Evolutionary conservation across 2,113 vertebrate genomes (phyloP), one percentile per base, ranked within the genome.

Genomic region (Chlamydotis undulata): DNA sequence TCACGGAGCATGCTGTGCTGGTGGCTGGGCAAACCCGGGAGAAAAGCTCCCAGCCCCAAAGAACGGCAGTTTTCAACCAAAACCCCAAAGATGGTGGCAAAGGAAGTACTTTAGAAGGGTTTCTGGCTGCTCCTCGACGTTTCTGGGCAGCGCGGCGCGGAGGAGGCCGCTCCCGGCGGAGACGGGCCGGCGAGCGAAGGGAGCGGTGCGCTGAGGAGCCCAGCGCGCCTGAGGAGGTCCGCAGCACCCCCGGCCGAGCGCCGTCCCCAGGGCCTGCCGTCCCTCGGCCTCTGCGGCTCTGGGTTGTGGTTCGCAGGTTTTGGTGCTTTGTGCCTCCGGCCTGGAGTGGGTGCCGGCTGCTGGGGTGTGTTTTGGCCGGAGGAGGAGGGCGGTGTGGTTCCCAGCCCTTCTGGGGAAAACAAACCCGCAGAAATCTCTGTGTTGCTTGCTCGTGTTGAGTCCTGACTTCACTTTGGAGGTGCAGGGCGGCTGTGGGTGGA

Each of bases 171-270:
- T 61, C 33, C 39, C 23, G 41, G 19, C 8, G 49, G 56, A 45
- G 65, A 35, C 3, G n/a, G 17, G 24, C 29, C 1, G 24, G 1
- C 5, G 39, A 29, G 82, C 19, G 7, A 6, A 5, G 2, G 8
- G 49, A 61, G 64, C 18, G 4, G 22, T 6, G 14, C 3, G 47
- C 2, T 7, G 6, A 5, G 28, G 31, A 31, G 73, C 17, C 19
- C 6, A 13, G 26, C 14, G 0, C 18, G 65, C 10, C 19, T 9
- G 11, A n/a, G 41, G 50, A 50, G n/a, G 18, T 22, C 17, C 41
- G 1, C 6, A 60, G n/a, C 28, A 3, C 33, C 57, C 50, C 70
- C 39, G 18, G 50, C 39, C 25, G 59, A 4, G 39, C 19, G 17
- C 37, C 19, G 37, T 11, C 80, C 47, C 11, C 0, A 16, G 26